Evolutionary conservation across 1,140 invertebrate species (phyloP).

Genomic region (Calycopis cecrops): DNA sequence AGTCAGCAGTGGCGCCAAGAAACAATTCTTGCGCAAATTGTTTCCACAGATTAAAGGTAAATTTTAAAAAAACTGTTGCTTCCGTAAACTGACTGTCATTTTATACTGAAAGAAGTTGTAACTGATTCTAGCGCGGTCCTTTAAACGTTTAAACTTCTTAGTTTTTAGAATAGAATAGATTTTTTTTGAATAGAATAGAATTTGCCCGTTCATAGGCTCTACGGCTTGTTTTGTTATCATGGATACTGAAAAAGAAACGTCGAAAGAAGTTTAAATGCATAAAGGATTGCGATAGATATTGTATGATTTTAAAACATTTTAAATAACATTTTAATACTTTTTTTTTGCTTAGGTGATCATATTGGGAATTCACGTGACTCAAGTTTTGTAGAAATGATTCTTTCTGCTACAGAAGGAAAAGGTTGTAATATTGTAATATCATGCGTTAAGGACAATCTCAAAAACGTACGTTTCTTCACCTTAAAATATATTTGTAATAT

Average conservation of each 20-base stretch:
- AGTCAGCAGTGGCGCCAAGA: slow-evolving; percentile 64
- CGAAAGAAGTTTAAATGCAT: no score
- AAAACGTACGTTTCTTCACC: slow-evolving; percentile 35
- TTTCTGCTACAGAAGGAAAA: slow-evolving; percentile 45
- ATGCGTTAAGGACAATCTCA: slow-evolving; percentile 28
- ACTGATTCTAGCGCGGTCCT: background rate
- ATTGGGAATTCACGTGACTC: slow-evolving; percentile 65
- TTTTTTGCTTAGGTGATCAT: slow-evolving; percentile 40
- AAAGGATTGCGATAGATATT: no score
- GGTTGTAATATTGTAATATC: slow-evolving; percentile 75
- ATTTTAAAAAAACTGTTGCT: no score
- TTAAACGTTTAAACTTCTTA: background rate
- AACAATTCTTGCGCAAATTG: slow-evolving; percentile 39
- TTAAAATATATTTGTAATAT: slow-evolving; percentile 14
- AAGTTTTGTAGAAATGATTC: slow-evolving; percentile 57
- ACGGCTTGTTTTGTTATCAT: no score
- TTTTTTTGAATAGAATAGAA: no score
- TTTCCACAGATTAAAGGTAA: slow-evolving; percentile 40
- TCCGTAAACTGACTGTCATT: no score
- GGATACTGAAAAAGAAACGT: no score
- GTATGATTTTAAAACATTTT: no score
- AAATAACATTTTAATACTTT: no score
- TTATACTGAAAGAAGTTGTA: background rate
- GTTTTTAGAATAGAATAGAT: no score
- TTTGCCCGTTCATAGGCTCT: background rate